Evolutionary conservation across 2,888 invertebrate species (phyloP).

Genomic region (Tillus elongatus): DNA sequence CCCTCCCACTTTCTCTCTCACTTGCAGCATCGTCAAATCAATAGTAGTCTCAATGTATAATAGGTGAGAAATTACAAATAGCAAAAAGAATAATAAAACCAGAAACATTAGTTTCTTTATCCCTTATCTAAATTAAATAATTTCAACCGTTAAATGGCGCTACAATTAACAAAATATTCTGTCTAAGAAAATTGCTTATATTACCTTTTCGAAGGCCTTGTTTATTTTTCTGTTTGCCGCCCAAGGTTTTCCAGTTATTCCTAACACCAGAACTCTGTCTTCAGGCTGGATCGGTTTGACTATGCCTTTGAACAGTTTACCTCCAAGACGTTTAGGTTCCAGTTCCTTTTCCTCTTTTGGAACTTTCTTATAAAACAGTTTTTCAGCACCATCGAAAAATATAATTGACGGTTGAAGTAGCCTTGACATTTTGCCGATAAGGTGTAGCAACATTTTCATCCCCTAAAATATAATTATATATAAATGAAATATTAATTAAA

Average conservation of each 20-base stretch:
- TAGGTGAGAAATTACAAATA: too few species aligned
- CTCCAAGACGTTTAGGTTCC: slow-evolving; percentile 62
- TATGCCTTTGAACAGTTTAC: slow-evolving; percentile 57
- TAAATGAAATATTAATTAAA: too few species aligned
- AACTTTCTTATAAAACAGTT: slow-evolving; percentile 59
- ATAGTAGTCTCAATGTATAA: too few species aligned
- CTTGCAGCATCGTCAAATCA: too few species aligned
- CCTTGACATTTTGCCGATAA: slow-evolving; percentile 56
- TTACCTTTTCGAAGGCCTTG: slow-evolving; percentile 51
- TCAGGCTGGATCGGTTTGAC: slow-evolving; percentile 55
- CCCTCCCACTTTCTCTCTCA: too few species aligned
- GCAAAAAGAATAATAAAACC: too few species aligned
- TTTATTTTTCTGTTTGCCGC: slow-evolving; percentile 45
- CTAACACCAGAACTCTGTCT: slow-evolving; percentile 62
- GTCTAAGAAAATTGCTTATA: slow-evolving; percentile 8
- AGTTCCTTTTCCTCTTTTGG: slow-evolving; percentile 52
- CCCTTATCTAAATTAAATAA: too few species aligned
- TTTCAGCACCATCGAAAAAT: slow-evolving; percentile 58
- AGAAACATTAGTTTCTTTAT: too few species aligned
- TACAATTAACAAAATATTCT: too few species aligned
- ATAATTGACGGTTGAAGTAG: slow-evolving; percentile 67
- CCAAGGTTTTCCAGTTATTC: slow-evolving; percentile 61
- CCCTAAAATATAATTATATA: slow-evolving; percentile 35
- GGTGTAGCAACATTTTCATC: slow-evolving; percentile 55
- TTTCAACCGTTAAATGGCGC: too few species aligned